Base-by-base conservation (phyloP, 1,140 invertebrate species). In the Galleria mellonella region DNA sequence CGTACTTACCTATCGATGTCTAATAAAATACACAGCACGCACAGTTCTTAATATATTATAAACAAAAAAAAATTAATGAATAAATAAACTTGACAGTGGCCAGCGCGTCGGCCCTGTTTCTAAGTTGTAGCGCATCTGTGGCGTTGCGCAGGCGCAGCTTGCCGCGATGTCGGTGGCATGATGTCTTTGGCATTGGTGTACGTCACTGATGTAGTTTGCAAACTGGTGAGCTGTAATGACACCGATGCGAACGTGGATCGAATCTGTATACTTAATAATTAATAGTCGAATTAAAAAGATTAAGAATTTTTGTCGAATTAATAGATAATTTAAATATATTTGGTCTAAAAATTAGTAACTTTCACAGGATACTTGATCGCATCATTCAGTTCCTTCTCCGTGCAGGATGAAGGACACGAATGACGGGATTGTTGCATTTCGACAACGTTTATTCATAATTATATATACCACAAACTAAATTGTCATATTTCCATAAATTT, bases 81-180 rank as follows among this genome's bases (percentile, higher is more conserved):
- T 23, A 23, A 23, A 23, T 23, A 23, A 23, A 23, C 17, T 23
- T 23, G 17, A 23, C 17, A 23, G 37, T 41, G 41, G 28, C 33
- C 36, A 47, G 45, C 52, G 50, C 59, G 69, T 63, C 45, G 45
- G 55, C 50, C 37, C 30, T 44, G 41, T 29, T 31, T 13, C 45
- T 43, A 36, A 38, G 60, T 63, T 66, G 63, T 32, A 53, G 61
- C 70, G 66, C 66, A 62, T 70, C 66, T 58, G 59, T 58, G 37
- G 32, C 15, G 30, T 37, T 52, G 47, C 43, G 39, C 47, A 31
- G 45, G 44, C 55, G 38, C 47, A 41, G 52, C 12, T 54, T n/a
- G n/a, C n/a, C n/a, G n/a, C n/a, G n/a, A n/a, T n/a, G n/a, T n/a
- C n/a, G n/a, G 6, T 23, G 2, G 17, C 17, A 23, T 23, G 17